Conservation (phyloP, 2,888 invertebrate genomes). For the Heliconius hortense region DNA sequence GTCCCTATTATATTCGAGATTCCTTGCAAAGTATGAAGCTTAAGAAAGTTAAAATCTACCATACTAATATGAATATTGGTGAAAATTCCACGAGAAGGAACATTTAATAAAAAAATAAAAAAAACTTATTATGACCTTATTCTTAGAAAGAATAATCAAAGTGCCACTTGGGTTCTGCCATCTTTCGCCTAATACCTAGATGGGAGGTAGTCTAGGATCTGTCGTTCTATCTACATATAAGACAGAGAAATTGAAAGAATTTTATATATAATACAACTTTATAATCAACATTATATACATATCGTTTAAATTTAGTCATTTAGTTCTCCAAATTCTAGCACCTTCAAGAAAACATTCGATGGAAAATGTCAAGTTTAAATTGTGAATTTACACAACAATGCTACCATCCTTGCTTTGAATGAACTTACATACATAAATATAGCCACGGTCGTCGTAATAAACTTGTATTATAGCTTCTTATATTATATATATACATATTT, state of each 20-base stretch:
- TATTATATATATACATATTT: background rate
- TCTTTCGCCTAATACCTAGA: too few relatives aligned
- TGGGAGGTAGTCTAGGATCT: background rate
- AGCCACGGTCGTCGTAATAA: background rate
- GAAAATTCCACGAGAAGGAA: background rate
- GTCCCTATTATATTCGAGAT: too few relatives aligned
- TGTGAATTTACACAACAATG: conserved; percentile 9
- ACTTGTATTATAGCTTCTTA: background rate
- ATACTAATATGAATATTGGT: background rate
- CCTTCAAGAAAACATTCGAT: background rate
- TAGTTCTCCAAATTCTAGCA: background rate
- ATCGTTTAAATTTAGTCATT: background rate
- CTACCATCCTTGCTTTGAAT: conserved; percentile 6
- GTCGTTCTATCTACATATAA: background rate
- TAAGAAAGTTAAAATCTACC: too few relatives aligned
- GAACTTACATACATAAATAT: background rate
- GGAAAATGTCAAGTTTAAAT: conserved; percentile 25
- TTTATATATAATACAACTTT: background rate
- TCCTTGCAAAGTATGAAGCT: too few relatives aligned
- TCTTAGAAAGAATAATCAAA: background rate
- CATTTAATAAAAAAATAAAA: background rate
- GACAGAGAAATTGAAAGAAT: background rate
- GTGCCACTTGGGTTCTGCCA: too few relatives aligned
- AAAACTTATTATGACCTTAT: background rate
- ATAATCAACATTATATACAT: background rate